Conservation (phyloP, 2,888 invertebrate species). For the Trimorus sp. region DNA sequence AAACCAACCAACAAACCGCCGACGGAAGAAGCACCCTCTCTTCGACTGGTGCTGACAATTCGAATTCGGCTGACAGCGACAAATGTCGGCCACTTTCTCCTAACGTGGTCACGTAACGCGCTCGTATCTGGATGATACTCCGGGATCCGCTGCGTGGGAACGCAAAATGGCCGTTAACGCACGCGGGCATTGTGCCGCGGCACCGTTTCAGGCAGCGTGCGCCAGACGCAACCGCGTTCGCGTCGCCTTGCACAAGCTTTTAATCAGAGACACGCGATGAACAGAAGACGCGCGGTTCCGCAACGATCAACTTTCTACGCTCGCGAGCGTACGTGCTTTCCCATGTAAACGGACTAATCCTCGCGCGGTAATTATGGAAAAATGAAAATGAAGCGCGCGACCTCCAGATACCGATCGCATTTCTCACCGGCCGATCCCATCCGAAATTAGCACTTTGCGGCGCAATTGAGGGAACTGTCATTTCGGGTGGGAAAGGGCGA, state of each 20-base stretch:
- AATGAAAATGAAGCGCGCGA: constrained; percentile 37
- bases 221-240: constrained; percentile 50
- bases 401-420: constrained; percentile 20
- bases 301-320: constrained; percentile 60
- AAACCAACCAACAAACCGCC: no score
- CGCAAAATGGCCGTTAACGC: constrained; percentile 52
- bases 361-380: constrained; percentile 52
- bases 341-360: constrained; percentile 46
- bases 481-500: not conserved
- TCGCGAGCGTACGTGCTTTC: constrained; percentile 16
- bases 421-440: no score
- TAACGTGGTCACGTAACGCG: constrained; percentile 58
- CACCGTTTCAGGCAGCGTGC: constrained; percentile 19
- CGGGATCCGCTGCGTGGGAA: constrained; percentile 61
- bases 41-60: not conserved
- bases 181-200: constrained; percentile 40
- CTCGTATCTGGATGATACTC: constrained; percentile 60
- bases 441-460: no score
- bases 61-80: constrained; percentile 30
- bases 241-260: constrained; percentile 56
- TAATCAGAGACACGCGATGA: constrained; percentile 60
- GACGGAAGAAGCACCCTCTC: no score
- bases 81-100: constrained; percentile 53
- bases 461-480: not conserved
- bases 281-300: constrained; percentile 52